Evolutionary conservation across 2,888 invertebrate species (phyloP).

Genomic region (Clistopyga incitator): DNA sequence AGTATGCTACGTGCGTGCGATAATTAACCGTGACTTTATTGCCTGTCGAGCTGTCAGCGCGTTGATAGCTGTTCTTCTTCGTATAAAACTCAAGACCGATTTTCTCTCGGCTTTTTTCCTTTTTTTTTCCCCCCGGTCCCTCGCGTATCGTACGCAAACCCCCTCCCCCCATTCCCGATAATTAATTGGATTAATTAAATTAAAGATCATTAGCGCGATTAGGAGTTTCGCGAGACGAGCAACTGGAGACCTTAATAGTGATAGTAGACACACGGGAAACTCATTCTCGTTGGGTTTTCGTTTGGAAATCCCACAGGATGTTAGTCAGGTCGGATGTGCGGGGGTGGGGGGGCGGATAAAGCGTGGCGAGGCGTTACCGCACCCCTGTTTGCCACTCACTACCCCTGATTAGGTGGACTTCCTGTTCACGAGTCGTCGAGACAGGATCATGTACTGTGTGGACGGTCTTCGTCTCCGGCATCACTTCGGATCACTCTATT

Average conservation of each 20-base stretch:
- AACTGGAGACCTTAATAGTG: conserved; percentile 16
- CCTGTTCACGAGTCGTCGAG: conserved; percentile 81
- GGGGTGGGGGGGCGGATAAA: conserved; percentile 46
- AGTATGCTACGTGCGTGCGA: conserved; percentile 41
- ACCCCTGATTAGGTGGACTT: conserved; percentile 84
- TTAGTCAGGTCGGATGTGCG: conserved; percentile 10
- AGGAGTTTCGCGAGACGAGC: conserved; percentile 44
- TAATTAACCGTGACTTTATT: conserved; percentile 66
- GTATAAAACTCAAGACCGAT: conserved; percentile 36
- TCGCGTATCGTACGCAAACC: neutral
- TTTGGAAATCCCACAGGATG: conserved; percentile 63
- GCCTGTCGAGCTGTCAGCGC: conserved; percentile 54
- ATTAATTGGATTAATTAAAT: conserved; percentile 67
- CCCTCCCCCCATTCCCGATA: conserved; percentile 39
- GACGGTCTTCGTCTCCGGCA: conserved; percentile 22
- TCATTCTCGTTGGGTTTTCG: conserved; percentile 29
- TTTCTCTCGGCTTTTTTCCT: conserved; percentile 33
- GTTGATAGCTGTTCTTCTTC: conserved; percentile 3
- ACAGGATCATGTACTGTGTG: conserved; percentile 43
- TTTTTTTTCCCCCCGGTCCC: conserved; percentile 10
- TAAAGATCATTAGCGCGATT: conserved; percentile 66
- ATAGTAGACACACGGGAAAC: conserved; percentile 24
- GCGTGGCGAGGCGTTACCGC: conserved; percentile 76
- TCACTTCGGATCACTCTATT: conserved; percentile 17
- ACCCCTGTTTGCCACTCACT: conserved; percentile 84